phyloP scores from a whole-genome alignment of 2,888 invertebrate genomes.

The Phyllotreta striolata region DNA sequence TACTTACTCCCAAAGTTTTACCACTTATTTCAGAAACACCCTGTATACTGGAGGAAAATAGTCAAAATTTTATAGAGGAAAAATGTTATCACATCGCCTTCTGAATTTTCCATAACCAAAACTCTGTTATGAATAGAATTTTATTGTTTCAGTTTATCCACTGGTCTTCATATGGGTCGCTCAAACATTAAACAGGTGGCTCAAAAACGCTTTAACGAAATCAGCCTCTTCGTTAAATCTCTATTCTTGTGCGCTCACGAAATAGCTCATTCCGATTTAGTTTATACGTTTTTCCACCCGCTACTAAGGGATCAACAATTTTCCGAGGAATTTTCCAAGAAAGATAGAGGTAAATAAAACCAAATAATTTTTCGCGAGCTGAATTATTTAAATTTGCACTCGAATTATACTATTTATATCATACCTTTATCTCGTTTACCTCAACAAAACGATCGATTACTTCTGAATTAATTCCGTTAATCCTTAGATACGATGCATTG shows the following conservation, averaged over 20 bases:
- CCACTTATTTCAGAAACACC: no score
- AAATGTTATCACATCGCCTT: no score
- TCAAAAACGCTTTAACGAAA: constrained; percentile 87
- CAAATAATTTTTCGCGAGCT: no score
- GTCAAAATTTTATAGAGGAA: no score
- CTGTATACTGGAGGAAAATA: no score
- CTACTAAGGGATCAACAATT: constrained; percentile 93
- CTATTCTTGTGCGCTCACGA: constrained; percentile 90
- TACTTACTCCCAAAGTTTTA: no score
- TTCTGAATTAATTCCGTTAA: background rate
- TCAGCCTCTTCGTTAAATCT: constrained; percentile 86
- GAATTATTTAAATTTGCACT: no score
- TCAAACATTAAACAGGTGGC: constrained; percentile 96
- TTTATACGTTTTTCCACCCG: constrained; percentile 99
- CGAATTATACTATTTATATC: no score
- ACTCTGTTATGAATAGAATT: background rate
- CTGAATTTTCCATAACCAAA: no score
- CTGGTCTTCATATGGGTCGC: constrained; percentile 84
- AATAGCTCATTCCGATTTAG: constrained; percentile 94
- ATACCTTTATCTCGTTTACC: no score
- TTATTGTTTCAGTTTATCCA: constrained; percentile 67
- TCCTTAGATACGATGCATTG: background rate
- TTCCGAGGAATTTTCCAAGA: constrained; percentile 79
- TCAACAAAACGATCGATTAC: no score
- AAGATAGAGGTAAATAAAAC: constrained; percentile 75